phyloP scores from a whole-genome alignment of 2,113 vertebrate genomes.

The Scatophagus argus region DNA sequence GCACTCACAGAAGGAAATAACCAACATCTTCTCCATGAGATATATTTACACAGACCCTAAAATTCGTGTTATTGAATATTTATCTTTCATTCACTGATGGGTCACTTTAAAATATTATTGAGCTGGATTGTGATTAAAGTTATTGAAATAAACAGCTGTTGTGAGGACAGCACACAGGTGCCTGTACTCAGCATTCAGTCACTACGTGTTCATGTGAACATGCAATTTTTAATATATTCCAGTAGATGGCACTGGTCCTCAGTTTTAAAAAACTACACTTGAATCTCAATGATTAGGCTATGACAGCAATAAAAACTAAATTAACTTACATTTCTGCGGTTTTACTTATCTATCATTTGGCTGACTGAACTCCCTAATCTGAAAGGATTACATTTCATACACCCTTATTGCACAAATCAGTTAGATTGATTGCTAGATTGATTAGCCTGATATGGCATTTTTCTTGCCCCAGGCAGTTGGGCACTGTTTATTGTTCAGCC shows the following conservation, averaged over 20 bases:
- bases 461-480: too few species aligned
- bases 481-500: too few species aligned
- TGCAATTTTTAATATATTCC: conserved; percentile 38
- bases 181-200: background rate
- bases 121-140: background rate
- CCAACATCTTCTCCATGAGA: background rate
- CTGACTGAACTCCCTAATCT: too few species aligned
- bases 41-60: background rate
- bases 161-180: conserved; percentile 14
- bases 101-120: background rate
- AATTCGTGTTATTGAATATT: background rate
- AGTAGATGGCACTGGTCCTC: conserved; percentile 62
- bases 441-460: too few species aligned
- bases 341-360: background rate
- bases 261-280: conserved; percentile 5
- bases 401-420: too few species aligned
- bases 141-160: conserved; percentile 1
- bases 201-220: background rate
- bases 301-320: background rate
- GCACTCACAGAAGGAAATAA: background rate
- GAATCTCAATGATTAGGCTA: background rate
- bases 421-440: too few species aligned
- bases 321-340: too few species aligned
- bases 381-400: too few species aligned
- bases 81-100: background rate